These are phyloP conservation scores for Liasis olivaceus DNA, from an alignment of 2,797 vertebrate genomes.

Conservation along the genomic window DNA sequence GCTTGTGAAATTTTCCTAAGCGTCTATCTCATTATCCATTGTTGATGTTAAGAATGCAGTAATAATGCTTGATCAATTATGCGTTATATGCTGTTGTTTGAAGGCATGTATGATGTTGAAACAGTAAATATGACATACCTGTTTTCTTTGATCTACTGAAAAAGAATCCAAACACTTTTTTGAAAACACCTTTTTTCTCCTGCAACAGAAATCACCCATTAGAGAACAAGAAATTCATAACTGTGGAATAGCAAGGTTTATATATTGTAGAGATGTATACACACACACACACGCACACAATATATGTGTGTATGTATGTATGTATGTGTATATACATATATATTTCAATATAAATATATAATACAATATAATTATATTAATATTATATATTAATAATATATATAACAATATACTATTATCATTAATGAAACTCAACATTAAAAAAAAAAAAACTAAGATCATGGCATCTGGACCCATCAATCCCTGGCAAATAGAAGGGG, in stretches of 20 bases:
- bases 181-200: slow-evolving; percentile 45
- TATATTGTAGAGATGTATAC: background rate
- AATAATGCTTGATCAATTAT: background rate
- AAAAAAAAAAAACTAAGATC: too few species aligned
- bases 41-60: background rate
- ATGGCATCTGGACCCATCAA: too few species aligned
- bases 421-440: too few species aligned
- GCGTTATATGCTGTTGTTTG: background rate
- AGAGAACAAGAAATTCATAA: background rate
- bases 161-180: slow-evolving; percentile 48
- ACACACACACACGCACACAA: too few species aligned
- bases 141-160: slow-evolving; percentile 41
- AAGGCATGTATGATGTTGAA: slow-evolving; percentile 5
- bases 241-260: background rate
- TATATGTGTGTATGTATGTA: background rate
- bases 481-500: too few species aligned
- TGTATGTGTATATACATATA: too few species aligned
- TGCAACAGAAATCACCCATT: slow-evolving; percentile 56
- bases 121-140: slow-evolving; percentile 42
- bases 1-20: background rate
- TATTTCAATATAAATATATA: background rate
- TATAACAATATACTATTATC: background rate
- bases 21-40: background rate
- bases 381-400: background rate
- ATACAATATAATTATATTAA: background rate